These are phyloP conservation scores for Euthynnus affinis DNA, from an alignment of 2,797 vertebrate genomes.

Conservation along the genomic window DNA sequence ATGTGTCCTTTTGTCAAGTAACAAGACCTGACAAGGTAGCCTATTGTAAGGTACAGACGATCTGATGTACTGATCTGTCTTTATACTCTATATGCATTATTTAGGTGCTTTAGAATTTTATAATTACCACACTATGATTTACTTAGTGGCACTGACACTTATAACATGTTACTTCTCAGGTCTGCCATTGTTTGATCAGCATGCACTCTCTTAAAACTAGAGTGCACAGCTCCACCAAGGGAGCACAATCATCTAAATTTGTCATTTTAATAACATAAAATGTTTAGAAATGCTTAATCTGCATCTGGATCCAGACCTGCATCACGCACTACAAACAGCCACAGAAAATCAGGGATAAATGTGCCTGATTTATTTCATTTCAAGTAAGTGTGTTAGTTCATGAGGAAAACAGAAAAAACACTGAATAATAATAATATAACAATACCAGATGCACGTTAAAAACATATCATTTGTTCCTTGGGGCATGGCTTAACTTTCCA, in stretches of 20 bases:
- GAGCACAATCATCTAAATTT: neutral
- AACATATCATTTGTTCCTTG: no score
- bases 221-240: neutral
- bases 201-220: neutral
- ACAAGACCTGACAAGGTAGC: slow-evolving; percentile 75
- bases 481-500: no score
- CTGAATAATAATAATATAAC: neutral
- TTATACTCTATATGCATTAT: slow-evolving; percentile 3
- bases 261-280: neutral
- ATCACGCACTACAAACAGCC: neutral
- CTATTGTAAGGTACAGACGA: slow-evolving; percentile 58
- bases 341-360: neutral
- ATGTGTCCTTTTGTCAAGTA: slow-evolving; percentile 71
- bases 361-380: neutral
- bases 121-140: slow-evolving; percentile 7
- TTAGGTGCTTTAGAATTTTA: slow-evolving; percentile 12
- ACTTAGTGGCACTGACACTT: neutral
- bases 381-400: neutral
- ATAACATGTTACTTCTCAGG: neutral
- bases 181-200: neutral
- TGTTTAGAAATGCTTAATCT: neutral
- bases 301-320: neutral
- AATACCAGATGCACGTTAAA: neutral
- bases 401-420: neutral
- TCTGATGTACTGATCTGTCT: slow-evolving; percentile 44